phyloP scores from a whole-genome alignment of 2,888 invertebrate species.

The Thyatira batis region DNA sequence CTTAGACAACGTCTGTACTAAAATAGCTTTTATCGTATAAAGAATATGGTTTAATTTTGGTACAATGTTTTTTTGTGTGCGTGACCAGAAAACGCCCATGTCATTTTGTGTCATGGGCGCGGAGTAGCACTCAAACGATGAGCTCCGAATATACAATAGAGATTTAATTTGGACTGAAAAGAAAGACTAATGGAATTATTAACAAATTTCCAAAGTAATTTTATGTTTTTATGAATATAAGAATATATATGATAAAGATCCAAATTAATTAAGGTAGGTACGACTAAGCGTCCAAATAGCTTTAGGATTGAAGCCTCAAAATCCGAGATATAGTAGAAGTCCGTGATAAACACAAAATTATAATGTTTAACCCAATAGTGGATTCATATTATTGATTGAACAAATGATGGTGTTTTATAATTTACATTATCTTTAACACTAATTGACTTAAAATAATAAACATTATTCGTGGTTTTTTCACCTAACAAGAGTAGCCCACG shows the following conservation, averaged over 20 bases:
- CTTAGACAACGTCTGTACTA: conserved; percentile 28
- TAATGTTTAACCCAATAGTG: too few relatives aligned
- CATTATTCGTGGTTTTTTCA: background rate
- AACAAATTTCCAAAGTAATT: background rate
- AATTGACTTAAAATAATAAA: background rate
- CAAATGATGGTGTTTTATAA: too few relatives aligned
- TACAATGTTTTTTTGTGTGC: conserved; percentile 43
- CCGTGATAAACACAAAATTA: too few relatives aligned
- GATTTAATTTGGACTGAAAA: conserved; percentile 20
- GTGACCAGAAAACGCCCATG: conserved; percentile 68
- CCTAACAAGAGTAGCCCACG: too few relatives aligned
- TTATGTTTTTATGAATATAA: background rate
- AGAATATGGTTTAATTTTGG: conserved; percentile 40
- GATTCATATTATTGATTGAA: too few relatives aligned
- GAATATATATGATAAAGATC: too few relatives aligned
- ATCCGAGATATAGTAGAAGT: too few relatives aligned
- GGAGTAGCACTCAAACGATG: conserved; percentile 40
- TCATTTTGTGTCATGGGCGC: conserved; percentile 61
- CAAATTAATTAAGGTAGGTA: too few relatives aligned
- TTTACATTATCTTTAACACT: too few relatives aligned
- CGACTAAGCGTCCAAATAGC: too few relatives aligned
- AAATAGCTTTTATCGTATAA: conserved; percentile 46
- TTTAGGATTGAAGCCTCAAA: too few relatives aligned
- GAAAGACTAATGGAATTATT: conserved; percentile 4
- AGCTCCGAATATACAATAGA: conserved; percentile 28